Evolutionary conservation across 2,888 invertebrate species (phyloP), one percentile per base, ranked within the genome.

Genomic region (Agrochola lychnidis): DNA sequence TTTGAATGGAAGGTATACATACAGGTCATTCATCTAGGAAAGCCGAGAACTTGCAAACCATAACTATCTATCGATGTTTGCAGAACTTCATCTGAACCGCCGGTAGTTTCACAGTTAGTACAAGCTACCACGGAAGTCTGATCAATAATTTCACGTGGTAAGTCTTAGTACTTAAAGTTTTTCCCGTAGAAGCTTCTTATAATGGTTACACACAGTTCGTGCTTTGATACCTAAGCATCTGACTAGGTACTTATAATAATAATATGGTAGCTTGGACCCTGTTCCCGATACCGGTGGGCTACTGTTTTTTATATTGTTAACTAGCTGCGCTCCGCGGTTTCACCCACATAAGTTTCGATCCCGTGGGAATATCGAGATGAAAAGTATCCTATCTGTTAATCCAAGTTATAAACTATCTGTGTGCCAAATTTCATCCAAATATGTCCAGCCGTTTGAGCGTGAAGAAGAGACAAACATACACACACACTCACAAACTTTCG

Each of bases 61-160:
- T 64, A 71, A 45, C 64, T 72, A 61, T 53, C 64, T 59, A 56
- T 72, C 22, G 40, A 66, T 78, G 59, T 45, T 72, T 51, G 61
- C n/a, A n/a, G 19, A 66, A 73, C 45, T 78, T 48, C 16, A 48
- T 48, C n/a, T n/a, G 10, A 48, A n/a, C 36, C 19, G 14, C 7
- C 14, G 30, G 19, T 6, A 66, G 66, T 61, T 73, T 73, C 19
- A 53, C 5, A 61, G 42, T n/a, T 36, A 36, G 16, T 30, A 16
- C 5, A 48, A 36, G n/a, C n/a, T 76, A 40, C 22, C 12, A 51
- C 36, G 36, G 42, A 71, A 59, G 16, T 30, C 40, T 6, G 22
- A 45, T 71, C 25, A 36, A 53, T 42, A 36, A 53, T 42, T 71
- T 45, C n/a, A 59, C 64, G 57, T 45, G 53, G 30, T 48, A 51